Conservation (phyloP, 2,888 invertebrate genomes). For the Agriopis aurantiaria region DNA sequence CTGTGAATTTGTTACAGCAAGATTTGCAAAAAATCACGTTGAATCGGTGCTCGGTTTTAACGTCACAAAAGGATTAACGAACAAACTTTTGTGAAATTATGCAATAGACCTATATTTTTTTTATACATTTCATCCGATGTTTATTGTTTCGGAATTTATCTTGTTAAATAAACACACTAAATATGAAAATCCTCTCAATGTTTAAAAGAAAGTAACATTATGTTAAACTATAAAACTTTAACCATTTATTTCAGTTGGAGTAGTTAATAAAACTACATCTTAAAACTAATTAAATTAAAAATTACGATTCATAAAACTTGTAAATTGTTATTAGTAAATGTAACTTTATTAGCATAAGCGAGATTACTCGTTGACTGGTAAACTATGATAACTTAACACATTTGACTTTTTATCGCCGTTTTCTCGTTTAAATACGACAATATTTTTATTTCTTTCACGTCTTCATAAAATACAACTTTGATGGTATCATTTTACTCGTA, state of each 20-base stretch:
- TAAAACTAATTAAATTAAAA: neutral
- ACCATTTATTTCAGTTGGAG: neutral
- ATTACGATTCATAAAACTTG: slow-evolving; percentile 6
- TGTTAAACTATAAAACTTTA: slow-evolving; percentile 1
- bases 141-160: too few species aligned
- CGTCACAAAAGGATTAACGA: too few species aligned
- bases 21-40: too few species aligned
- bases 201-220: neutral
- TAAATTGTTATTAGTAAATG: slow-evolving; percentile 5
- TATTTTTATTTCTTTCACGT: slow-evolving; percentile 45
- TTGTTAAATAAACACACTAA: too few species aligned
- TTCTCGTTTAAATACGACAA: slow-evolving; percentile 26
- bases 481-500: slow-evolving; percentile 37
- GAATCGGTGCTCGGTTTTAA: too few species aligned
- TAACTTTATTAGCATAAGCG: slow-evolving; percentile 14
- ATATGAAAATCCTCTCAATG: too few species aligned
- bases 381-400: slow-evolving; percentile 20
- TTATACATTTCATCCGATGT: too few species aligned
- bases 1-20: too few species aligned
- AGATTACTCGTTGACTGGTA: neutral
- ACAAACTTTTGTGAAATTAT: too few species aligned
- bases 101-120: too few species aligned
- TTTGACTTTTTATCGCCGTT: slow-evolving; percentile 34
- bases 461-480: slow-evolving; percentile 38
- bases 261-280: neutral